These are phyloP conservation scores for Rotaria socialis DNA, from an alignment of 2,888 invertebrate genomes.

Conservation along the genomic window DNA sequence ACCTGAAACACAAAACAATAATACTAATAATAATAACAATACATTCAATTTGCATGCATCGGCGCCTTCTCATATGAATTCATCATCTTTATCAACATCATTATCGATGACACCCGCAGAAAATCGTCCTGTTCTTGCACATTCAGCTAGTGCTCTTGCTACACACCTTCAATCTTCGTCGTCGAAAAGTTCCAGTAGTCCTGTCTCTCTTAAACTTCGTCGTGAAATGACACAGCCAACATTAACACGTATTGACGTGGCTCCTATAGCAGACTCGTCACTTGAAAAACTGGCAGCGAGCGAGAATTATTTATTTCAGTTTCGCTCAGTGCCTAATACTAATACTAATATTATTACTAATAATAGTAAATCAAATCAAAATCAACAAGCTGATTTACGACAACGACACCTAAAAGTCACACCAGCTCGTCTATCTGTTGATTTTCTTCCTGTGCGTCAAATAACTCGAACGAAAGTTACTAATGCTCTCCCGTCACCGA, in stretches of 20 bases:
- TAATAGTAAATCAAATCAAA: neutral
- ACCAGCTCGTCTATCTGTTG: neutral
- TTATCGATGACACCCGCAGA: neutral
- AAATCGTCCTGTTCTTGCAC: neutral
- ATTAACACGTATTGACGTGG: neutral
- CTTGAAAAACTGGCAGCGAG: neutral
- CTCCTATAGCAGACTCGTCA: neutral
- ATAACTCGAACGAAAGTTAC: neutral
- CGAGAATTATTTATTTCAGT: neutral
- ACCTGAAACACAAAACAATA: neutral
- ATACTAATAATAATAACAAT: neutral
- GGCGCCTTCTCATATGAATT: neutral
- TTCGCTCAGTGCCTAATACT: neutral
- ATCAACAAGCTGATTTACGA: neutral
- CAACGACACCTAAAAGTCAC: neutral
- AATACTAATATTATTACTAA: neutral
- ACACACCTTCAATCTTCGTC: neutral
- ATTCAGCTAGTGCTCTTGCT: neutral
- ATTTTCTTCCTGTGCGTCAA: neutral
- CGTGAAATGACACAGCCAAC: slow-evolving; percentile 25
- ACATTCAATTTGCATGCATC: neutral
- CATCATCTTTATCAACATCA: neutral
- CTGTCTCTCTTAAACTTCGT: neutral
- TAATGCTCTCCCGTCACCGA: neutral
- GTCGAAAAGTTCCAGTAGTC: neutral